Conservation (phyloP, 1,140 invertebrate species). For the Cyrtorhinus lividipennis region DNA sequence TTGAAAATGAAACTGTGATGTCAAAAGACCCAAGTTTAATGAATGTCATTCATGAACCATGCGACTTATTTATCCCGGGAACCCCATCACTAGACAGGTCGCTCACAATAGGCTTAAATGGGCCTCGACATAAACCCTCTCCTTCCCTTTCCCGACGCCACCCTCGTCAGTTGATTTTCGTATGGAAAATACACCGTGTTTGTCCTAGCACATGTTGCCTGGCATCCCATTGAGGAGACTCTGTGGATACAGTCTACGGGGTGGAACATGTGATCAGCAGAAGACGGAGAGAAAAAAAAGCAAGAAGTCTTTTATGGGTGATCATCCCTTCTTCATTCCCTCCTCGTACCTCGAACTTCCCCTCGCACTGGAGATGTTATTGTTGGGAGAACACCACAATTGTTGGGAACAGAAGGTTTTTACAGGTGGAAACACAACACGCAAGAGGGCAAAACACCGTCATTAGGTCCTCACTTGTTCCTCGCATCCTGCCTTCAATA, state of each 20-base stretch:
- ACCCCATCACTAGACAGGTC: neutral
- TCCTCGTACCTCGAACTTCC: no score
- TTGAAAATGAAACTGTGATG: no score
- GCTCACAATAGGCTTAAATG: neutral
- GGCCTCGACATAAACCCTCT: neutral
- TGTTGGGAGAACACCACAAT: neutral
- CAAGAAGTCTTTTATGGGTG: neutral
- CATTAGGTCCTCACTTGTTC: neutral
- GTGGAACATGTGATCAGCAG: neutral
- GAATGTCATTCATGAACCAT: neutral
- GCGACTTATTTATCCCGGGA: neutral
- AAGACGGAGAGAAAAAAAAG: neutral
- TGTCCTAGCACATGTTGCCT: neutral
- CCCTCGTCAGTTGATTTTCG: no score
- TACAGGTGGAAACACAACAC: neutral
- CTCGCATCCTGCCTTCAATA: neutral
- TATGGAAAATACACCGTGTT: neutral
- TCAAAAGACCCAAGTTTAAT: no score
- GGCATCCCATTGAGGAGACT: no score
- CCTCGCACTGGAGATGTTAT: no score
- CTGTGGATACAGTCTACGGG: no score
- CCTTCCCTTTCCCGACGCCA: no score
- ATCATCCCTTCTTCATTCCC: neutral
- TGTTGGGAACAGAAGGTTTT: neutral
- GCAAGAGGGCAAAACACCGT: neutral